Percentiles rank a stretch among this genome's conserved stretches.
phyloP scores from a whole-genome alignment of 2,797 vertebrate genomes.

The Micrastur ruficollis region DNA sequence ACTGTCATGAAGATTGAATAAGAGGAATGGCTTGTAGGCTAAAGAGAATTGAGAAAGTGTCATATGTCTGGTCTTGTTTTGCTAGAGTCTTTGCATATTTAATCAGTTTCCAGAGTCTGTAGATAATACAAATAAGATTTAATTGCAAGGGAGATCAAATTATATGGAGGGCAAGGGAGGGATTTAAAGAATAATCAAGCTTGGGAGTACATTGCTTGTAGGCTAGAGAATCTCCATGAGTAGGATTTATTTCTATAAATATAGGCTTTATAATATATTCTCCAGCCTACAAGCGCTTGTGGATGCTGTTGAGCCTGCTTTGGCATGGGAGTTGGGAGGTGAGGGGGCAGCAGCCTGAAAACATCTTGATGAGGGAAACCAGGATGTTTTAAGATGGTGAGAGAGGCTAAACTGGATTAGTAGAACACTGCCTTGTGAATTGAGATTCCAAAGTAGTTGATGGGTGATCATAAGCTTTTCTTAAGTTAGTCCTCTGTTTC shows the following conservation, averaged over 20 bases:
- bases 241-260: not conserved
- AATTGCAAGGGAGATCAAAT: not conserved
- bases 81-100: not conserved
- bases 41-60: not conserved
- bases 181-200: not conserved
- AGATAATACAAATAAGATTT: not conserved
- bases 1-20: not conserved
- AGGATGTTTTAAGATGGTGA: not conserved
- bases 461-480: not conserved
- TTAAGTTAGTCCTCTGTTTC: not conserved
- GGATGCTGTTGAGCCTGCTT: not conserved
- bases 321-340: not conserved
- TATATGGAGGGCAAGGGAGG: not conserved
- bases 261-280: not conserved
- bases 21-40: not conserved
- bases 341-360: not conserved
- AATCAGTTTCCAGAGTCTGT: not conserved
- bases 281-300: not conserved
- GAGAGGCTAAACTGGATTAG: not conserved
- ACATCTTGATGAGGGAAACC: not conserved
- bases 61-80: not conserved
- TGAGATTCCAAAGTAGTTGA: not conserved
- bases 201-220: not conserved
- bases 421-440: not conserved
- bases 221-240: not conserved